These are phyloP conservation scores for Pangasianodon hypophthalmus DNA, from an alignment of 2,113 vertebrate species.

Conservation along the genomic window DNA sequence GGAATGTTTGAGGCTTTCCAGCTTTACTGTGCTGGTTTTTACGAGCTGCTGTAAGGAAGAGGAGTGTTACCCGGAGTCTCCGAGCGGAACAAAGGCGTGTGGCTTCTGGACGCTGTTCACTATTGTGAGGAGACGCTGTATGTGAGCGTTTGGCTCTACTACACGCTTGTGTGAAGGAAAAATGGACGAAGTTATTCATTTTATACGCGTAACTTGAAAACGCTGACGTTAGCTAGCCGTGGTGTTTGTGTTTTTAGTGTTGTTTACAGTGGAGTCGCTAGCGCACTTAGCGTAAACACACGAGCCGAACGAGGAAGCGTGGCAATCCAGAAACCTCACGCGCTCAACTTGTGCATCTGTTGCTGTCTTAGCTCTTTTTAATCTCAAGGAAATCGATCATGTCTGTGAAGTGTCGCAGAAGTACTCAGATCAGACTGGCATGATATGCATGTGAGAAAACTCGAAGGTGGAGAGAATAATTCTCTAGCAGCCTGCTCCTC, in stretches of 20 bases:
- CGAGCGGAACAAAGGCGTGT: constrained; percentile 66
- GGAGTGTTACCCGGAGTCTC: constrained; percentile 32
- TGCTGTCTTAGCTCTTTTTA: no score
- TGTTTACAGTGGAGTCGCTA: constrained; percentile 17
- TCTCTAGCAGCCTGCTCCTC: background rate
- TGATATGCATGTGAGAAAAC: background rate
- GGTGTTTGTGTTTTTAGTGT: background rate
- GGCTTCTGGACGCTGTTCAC: constrained; percentile 44
- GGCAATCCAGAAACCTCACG: background rate
- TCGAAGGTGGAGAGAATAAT: background rate
- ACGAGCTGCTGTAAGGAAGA: constrained; percentile 40
- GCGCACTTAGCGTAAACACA: constrained; percentile 7
- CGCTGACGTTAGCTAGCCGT: no score
- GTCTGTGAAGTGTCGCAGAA: no score
- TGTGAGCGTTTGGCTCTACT: constrained; percentile 31
- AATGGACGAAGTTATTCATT: background rate
- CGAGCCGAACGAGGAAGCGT: constrained; percentile 5
- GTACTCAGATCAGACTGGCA: background rate
- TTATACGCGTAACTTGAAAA: background rate
- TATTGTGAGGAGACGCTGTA: constrained; percentile 49
- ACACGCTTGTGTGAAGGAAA: background rate
- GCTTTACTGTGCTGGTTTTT: background rate
- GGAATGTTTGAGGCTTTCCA: constrained; percentile 16
- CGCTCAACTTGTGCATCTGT: background rate
- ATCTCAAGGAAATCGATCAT: background rate